Percentiles rank a stretch among this genome's conserved stretches.
These are phyloP conservation scores for Trissoscelio sp. DNA, from an alignment of 2,888 invertebrate species.

Conservation along the genomic window DNA sequence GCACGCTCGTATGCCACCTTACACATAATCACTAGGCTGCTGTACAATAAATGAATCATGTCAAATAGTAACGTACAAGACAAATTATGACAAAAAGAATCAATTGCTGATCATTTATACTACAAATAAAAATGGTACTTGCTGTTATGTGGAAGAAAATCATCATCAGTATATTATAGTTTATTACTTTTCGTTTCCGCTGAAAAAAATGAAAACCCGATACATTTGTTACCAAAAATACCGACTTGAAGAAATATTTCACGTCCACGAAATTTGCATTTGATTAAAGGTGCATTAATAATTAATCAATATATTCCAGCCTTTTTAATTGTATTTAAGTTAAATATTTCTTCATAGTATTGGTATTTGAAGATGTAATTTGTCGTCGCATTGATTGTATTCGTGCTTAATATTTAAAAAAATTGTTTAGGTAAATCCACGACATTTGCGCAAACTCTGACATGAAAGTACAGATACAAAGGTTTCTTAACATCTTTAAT, in stretches of 20 bases:
- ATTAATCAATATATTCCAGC: background rate
- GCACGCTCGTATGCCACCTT: conserved; percentile 74
- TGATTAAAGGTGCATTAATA: background rate
- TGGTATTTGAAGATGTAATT: conserved; percentile 19
- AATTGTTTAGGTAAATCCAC: conserved; percentile 12
- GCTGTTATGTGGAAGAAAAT: conserved; percentile 62
- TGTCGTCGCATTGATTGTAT: conserved; percentile 4
- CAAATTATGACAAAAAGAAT: conserved; percentile 49
- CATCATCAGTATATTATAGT: conserved; percentile 57
- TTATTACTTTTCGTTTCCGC: conserved; percentile 69
- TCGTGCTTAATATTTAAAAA: conserved; percentile 25
- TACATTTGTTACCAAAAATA: conserved; percentile 73
- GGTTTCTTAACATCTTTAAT: background rate
- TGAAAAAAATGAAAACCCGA: conserved; percentile 47
- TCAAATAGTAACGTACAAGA: conserved; percentile 74
- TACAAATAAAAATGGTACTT: conserved; percentile 72
- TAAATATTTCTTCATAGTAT: background rate
- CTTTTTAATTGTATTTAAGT: background rate
- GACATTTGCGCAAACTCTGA: conserved; percentile 9
- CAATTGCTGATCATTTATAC: conserved; percentile 75
- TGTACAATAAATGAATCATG: conserved; percentile 72
- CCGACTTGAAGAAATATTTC: conserved; percentile 23
- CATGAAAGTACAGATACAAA: conserved; percentile 20
- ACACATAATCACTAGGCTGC: conserved; percentile 82
- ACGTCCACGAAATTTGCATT: background rate